Conservation (phyloP, 2,113 vertebrate species). For the Charadrius vociferus region DNA sequence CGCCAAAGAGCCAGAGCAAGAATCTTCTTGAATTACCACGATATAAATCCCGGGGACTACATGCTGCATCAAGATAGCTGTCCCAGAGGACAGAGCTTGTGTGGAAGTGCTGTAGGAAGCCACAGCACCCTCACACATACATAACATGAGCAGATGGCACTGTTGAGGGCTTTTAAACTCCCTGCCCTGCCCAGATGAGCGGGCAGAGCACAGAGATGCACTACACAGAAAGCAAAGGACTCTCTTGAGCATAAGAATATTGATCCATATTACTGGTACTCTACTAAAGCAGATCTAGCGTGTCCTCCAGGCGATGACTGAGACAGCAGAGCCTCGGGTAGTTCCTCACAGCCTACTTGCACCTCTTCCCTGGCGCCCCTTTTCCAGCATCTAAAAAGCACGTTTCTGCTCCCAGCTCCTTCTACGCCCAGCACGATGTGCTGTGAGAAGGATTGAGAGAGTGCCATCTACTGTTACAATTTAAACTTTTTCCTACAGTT, state of each 20-base stretch:
- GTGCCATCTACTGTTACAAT: constrained; percentile 14
- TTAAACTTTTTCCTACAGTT: not conserved
- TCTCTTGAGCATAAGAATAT: not conserved
- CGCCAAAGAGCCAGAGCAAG: not conserved
- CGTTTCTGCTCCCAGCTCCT: not conserved
- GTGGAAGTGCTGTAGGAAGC: not conserved
- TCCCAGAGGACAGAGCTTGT: fast-evolving
- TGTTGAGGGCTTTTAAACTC: not conserved
- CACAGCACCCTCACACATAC: no score
- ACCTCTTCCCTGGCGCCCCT: not conserved
- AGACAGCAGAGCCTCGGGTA: not conserved
- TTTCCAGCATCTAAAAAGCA: not conserved
- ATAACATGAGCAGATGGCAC: fast-evolving
- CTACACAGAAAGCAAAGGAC: fast-evolving
- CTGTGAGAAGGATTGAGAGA: not conserved
- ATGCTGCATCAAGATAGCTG: not conserved
- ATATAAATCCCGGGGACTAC: fast-evolving
- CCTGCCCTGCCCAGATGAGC: not conserved
- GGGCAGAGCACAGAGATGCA: not conserved
- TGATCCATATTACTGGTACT: not conserved
- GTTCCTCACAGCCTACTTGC: not conserved
- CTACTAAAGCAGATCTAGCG: not conserved
- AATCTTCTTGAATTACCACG: not conserved
- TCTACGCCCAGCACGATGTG: fast-evolving
- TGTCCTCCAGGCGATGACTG: not conserved